Evolutionary conservation across 2,797 vertebrate genomes (phyloP).

Genomic region (Leptatherina wallacei): DNA sequence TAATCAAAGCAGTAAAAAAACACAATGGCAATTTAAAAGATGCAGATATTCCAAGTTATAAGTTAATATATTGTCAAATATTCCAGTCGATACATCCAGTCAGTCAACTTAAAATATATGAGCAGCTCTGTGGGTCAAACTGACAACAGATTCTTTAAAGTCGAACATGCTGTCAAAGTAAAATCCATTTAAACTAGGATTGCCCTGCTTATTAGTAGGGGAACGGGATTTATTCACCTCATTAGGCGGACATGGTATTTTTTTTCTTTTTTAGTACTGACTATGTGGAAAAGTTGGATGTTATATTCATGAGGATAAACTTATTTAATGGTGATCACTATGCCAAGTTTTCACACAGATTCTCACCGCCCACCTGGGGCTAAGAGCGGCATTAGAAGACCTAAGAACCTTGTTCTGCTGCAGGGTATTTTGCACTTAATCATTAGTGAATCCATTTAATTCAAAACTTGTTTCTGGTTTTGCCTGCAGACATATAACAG

Average conservation of each 20-base stretch:
- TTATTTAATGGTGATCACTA: slow-evolving; percentile 35
- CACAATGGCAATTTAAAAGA: background rate
- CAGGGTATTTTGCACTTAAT: slow-evolving; percentile 56
- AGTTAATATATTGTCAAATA: background rate
- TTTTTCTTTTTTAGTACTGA: slow-evolving; percentile 43
- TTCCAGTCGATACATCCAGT: background rate
- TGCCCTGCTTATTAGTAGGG: slow-evolving; percentile 15
- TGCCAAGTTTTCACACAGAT: slow-evolving; percentile 28
- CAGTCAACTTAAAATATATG: background rate
- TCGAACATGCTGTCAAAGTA: slow-evolving; percentile 8
- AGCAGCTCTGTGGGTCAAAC: background rate
- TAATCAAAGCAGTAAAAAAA: background rate
- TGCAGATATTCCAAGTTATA: background rate
- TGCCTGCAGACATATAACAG: slow-evolving; percentile 37
- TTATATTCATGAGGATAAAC: slow-evolving; percentile 43
- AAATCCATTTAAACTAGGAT: slow-evolving; percentile 20
- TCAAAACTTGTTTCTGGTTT: slow-evolving; percentile 51
- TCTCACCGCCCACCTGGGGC: slow-evolving; percentile 39
- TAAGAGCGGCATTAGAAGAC: slow-evolving; percentile 23
- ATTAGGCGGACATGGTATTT: slow-evolving; percentile 16
- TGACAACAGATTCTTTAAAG: background rate
- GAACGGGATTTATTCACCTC: slow-evolving; percentile 24
- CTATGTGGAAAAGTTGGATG: slow-evolving; percentile 41
- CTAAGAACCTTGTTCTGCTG: slow-evolving; percentile 26
- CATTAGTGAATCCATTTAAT: slow-evolving; percentile 50